Base-by-base conservation (phyloP, 23 tunicate genomes). In the Phallusia fumigata region DNA sequence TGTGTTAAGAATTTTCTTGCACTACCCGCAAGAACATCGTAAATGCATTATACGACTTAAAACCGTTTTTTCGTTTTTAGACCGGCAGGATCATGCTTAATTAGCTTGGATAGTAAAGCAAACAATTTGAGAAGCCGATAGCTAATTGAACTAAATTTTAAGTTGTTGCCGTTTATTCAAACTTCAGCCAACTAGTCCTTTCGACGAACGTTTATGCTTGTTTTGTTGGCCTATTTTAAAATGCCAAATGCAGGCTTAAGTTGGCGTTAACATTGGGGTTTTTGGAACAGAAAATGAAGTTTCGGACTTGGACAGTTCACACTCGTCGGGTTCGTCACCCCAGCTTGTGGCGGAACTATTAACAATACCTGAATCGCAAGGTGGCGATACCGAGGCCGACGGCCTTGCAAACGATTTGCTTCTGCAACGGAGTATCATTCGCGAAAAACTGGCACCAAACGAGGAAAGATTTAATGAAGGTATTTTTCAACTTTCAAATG, bases 361-460 rank as follows among this genome's bases (percentile, higher is more conserved):
- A 24, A 73, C 76, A 11, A 26, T 32, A 15, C n/a, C 75, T 0
- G 75, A 83, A n/a, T 65, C 86, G 15, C 40, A 69, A 28, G 79
- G 72, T 19, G 74, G 79, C n/a, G 81, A 15, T 44, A 76, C 81
- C 1, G 53, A 15, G 35, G 76, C 64, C 31, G 53, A 65, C 32
- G 76, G 76, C 32, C 75, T 84, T 18, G 87, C 87, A 11, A 80
- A 84, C 52, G 87, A 84, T 28, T 19, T 52, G 53, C 76, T 84
- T 16, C 52, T 84, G 32, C 87, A 76, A 76, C 79, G 53, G 1
- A 84, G 73, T 30, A 84, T 84, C 58, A 58, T 58, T 1, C 69
- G 69, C 3, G 69, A 58, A 58, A 58, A 58, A 58, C 28, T 58
- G 8, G 69, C 69, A 22, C 69, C 69, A 22, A 16, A 58, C 28